Evolutionary conservation across 2,113 vertebrate genomes (phyloP).

Genomic region (Xerus inauris): DNA sequence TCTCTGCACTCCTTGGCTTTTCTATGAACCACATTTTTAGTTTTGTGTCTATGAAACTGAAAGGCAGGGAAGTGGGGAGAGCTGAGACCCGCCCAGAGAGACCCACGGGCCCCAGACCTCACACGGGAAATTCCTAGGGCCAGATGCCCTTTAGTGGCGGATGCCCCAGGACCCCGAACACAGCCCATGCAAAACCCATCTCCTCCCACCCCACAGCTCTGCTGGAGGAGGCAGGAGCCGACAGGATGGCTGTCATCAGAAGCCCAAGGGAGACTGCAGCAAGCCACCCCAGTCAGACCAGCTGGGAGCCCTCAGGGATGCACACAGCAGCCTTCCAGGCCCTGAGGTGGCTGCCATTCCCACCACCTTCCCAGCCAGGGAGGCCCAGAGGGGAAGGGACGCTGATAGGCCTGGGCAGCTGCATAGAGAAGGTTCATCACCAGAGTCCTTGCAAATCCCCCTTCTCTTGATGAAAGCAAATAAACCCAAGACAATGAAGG

Average conservation of each 20-base stretch:
- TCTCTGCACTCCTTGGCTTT: neutral
- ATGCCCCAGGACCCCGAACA: neutral
- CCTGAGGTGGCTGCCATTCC: neutral
- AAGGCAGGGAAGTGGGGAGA: neutral
- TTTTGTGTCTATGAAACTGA: neutral
- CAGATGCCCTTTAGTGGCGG: neutral
- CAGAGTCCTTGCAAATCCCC: neutral
- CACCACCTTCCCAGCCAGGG: too few relatives aligned
- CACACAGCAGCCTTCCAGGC: neutral
- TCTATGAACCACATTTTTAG: neutral
- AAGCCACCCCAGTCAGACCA: neutral
- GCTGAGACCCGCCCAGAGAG: neutral
- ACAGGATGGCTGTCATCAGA: neutral
- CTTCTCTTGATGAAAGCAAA: neutral
- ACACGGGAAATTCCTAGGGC: neutral
- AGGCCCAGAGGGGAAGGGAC: too few relatives aligned
- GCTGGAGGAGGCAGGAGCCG: neutral
- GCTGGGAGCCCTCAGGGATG: rapidly evolving
- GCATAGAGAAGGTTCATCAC: neutral
- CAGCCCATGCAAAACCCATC: neutral
- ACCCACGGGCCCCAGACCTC: neutral
- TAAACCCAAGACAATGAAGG: neutral
- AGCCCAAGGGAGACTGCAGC: neutral
- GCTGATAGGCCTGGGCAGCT: too few relatives aligned
- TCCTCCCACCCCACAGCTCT: neutral